These are phyloP conservation scores for Drosophila borborema DNA, from an alignment of 2,888 invertebrate genomes.

Conservation along the genomic window DNA sequence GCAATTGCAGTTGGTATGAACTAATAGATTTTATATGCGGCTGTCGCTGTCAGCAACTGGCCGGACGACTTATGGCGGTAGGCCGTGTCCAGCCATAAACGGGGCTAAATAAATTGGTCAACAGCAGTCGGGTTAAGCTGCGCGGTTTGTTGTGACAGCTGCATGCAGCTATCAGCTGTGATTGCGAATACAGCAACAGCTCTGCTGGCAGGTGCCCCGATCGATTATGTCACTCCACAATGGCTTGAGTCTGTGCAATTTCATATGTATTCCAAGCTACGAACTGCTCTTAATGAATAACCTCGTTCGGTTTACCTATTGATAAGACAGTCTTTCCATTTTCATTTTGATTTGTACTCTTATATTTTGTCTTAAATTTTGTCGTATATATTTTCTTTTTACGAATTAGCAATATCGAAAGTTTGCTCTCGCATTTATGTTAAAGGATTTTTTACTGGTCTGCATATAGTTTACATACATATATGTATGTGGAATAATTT, in stretches of 20 bases:
- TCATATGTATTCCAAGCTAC: background rate
- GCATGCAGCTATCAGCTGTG: constrained; percentile 53
- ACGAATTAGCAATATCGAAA: background rate
- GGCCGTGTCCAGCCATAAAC: constrained; percentile 29
- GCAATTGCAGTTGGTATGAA: constrained; percentile 42
- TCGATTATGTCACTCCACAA: constrained; percentile 8
- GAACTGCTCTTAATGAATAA: too few relatives aligned
- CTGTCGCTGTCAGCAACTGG: constrained; percentile 71
- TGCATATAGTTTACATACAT: too few relatives aligned
- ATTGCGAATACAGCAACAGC: constrained; percentile 17
- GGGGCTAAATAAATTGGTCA: constrained; percentile 65
- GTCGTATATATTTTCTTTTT: background rate
- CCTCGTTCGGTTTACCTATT: background rate
- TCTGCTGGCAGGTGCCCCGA: constrained; percentile 4
- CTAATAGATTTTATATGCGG: constrained; percentile 79
- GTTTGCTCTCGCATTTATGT: too few relatives aligned
- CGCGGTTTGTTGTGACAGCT: constrained; percentile 65
- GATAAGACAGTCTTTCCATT: background rate
- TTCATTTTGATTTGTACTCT: background rate
- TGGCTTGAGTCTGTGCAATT: background rate
- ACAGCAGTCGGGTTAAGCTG: constrained; percentile 47
- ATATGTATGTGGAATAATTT: too few relatives aligned
- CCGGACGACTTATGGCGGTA: background rate
- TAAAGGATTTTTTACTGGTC: too few relatives aligned
- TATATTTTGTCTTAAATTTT: too few relatives aligned